Base-by-base conservation (phyloP, 1,140 invertebrate species). In the Chironomus tepperi region DNA sequence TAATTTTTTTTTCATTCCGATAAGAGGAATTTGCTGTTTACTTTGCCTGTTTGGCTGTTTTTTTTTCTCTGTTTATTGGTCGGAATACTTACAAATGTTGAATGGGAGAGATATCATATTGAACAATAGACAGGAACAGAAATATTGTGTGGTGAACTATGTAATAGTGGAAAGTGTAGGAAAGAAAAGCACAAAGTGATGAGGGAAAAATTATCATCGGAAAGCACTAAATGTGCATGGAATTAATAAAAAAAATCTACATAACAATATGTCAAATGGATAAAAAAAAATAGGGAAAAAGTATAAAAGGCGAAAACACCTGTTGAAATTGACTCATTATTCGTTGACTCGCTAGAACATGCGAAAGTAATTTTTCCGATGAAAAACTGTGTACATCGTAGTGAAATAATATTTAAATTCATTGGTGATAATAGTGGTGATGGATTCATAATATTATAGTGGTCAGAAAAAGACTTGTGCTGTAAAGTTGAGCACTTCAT, bases 261-360 rank as follows among this genome's bases (percentile, higher is more conserved):
- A 57, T 57, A 70, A 70, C 65, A 70, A 70, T 70, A 70, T 70
- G 18, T 15, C 65, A 21, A 70, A 19, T 70, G 65, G 65, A 70
- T 70, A 70, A 70, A 34, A 34, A 47, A 57, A 57, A n/a, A 12
- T n/a, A n/a, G 65, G 65, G 65, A 70, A 21, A 70, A 70, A 70
- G 16, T 70, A 70, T 70, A 70, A 70, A 70, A 70, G 19, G 65
- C 18, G 19, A 70, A 70, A 70, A 70, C 65, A 70, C 65, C 65
- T 70, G 65, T 70, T 70, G 16, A 70, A 70, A 70, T 19, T 16
- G 65, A 70, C 65, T 70, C 65, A 70, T 70, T 70, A 19, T n/a
- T 57, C 47, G 47, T 57, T 57, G 8, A 7, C 47, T 57, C 47
- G 47, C n/a, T 57, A 5, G 47, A 57, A 57, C 47, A 57, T 57